Evolutionary conservation across 2,113 vertebrate genomes (phyloP).

Genomic region (Paradoxurus hermaphroditus): DNA sequence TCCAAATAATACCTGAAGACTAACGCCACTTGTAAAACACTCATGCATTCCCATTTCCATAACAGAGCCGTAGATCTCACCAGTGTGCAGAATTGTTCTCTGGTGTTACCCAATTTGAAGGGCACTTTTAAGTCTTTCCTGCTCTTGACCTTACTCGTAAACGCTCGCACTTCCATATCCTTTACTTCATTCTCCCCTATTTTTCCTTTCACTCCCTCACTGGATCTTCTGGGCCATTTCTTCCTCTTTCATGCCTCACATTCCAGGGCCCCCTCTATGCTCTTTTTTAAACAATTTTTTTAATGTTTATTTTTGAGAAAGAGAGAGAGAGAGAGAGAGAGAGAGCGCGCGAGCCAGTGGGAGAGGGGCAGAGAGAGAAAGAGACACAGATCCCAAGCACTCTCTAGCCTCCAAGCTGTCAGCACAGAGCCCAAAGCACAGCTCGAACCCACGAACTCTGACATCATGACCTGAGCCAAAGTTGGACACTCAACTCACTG

Average conservation of each 20-base stretch:
- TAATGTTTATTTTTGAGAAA: too few relatives aligned
- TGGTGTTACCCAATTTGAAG: neutral
- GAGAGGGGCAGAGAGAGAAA: too few relatives aligned
- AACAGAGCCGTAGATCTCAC: neutral
- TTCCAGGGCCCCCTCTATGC: neutral
- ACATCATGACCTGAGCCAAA: too few relatives aligned
- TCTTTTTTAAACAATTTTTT: neutral
- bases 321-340: too few relatives aligned
- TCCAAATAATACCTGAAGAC: neutral
- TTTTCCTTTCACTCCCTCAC: accelerated
- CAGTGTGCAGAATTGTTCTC: neutral
- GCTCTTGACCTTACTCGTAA: neutral
- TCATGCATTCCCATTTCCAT: neutral
- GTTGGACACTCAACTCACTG: too few relatives aligned
- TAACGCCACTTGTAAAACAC: neutral
- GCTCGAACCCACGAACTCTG: too few relatives aligned
- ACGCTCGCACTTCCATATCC: neutral
- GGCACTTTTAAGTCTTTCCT: neutral
- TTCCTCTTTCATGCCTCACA: neutral
- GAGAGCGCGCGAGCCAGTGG: too few relatives aligned
- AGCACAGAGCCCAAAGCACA: too few relatives aligned
- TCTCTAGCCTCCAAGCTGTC: too few relatives aligned
- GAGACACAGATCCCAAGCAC: too few relatives aligned
- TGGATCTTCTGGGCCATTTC: neutral
- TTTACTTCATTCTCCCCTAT: neutral